Evolutionary conservation across 2,888 invertebrate species (phyloP), one percentile per base, ranked within the genome.

Genomic region (Oscheius sp.): DNA sequence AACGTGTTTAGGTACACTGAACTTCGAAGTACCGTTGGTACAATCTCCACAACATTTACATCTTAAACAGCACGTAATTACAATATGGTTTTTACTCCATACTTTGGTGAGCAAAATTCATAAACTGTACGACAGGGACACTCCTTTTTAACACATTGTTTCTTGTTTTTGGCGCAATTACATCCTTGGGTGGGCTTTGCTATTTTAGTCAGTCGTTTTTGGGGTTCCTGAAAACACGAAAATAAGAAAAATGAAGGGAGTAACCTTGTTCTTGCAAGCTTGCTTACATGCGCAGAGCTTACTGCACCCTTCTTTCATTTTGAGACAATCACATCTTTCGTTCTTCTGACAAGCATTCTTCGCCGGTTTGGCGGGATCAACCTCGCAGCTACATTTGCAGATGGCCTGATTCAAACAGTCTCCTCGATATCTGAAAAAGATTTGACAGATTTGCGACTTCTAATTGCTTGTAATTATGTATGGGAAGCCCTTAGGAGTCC

Each of bases 391-490:
- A 68, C 86, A 86, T 70, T 86, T 86, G 80, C 86, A 86, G 26
- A 86, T 86, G 12, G 86, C 86, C 61, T 86, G 86, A 59, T 86
- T 86, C 45, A 86, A 75, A 68, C 86, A 86, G 76, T 86, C 86
- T 36, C 86, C 86, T 17, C 86, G 82, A 64, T 84, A 85, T 68
- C 84, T 85, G 70, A 41, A 59, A 36, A 22, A 17, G 1, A 17
- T 56, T 56, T 5, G 30, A 8, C 9, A 22, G 22, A n/a, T n/a
- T n/a, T n/a, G 47, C 5, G 17, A 14, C 47, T 24, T 24, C 54
- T 33, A 54, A 54, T 54, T 54, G 33, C 22, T 20, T 33, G 54
- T 33, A 54, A 54, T 54, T 54, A 54, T 54, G 32, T 50, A 50
- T 54, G 54, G 32, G 54, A 54, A 54, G 54, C 54, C 33, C 22